A percentile compares a stretch with the other conserved stretches of the same genome.
Conservation (phyloP, 2,888 invertebrate species). For the Pandemis cinnamomeana region DNA sequence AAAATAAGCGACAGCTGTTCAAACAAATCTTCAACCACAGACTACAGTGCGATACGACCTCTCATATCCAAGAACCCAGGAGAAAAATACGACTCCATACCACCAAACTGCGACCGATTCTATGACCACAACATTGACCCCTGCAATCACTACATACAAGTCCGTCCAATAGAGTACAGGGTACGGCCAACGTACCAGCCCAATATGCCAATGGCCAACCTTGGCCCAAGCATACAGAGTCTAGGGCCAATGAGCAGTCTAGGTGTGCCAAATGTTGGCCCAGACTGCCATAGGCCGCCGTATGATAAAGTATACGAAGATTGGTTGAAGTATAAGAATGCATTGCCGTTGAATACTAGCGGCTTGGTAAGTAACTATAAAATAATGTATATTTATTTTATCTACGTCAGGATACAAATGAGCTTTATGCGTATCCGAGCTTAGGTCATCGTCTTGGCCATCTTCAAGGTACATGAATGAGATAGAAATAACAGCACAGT, state of each 20-base stretch:
- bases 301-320: conserved; percentile 82
- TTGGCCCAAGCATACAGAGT: conserved; percentile 66
- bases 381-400: no score
- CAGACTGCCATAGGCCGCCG: conserved; percentile 68
- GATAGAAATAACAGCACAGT: no score
- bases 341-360: conserved; percentile 75
- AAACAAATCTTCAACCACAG: conserved; percentile 76
- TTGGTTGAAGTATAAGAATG: conserved; percentile 83
- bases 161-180: conserved; percentile 71
- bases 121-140: conserved; percentile 73
- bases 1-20: conserved; percentile 80
- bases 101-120: conserved; percentile 66
- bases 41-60: conserved; percentile 75
- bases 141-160: conserved; percentile 75
- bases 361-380: conserved; percentile 70
- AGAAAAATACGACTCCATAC: conserved; percentile 72
- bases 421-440: no score
- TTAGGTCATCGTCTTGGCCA: no score
- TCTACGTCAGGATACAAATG: no score
- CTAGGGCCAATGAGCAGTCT: conserved; percentile 62
- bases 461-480: no score
- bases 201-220: conserved; percentile 61
- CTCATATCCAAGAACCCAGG: conserved; percentile 69
- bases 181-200: conserved; percentile 60
- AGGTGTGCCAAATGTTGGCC: conserved; percentile 58